Evolutionary conservation across 2,888 invertebrate species (phyloP).

Genomic region (Ennomos erosarius): DNA sequence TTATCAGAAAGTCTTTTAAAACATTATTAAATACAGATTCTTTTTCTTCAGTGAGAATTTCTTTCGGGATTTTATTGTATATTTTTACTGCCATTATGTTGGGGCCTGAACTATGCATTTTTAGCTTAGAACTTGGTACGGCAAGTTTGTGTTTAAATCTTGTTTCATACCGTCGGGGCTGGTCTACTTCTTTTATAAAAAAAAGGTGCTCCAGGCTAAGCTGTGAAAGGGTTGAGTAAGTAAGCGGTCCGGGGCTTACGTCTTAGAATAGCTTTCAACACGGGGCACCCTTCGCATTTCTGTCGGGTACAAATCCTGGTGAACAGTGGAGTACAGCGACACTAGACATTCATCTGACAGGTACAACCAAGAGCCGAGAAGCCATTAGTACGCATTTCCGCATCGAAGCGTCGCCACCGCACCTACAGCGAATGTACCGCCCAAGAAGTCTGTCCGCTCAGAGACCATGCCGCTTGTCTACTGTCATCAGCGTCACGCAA

Average conservation of each 20-base stretch:
- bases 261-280: constrained; percentile 38
- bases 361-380: constrained; percentile 57
- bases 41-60: no score
- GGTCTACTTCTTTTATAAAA: no score
- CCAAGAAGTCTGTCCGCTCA: constrained; percentile 4
- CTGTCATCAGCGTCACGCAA: constrained; percentile 11
- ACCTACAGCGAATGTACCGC: constrained; percentile 1
- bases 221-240: constrained; percentile 21
- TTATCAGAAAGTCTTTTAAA: no score
- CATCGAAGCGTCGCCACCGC: constrained; percentile 7
- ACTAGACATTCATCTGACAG: constrained; percentile 78
- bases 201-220: not conserved
- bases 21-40: no score
- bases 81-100: no score
- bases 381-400: constrained; percentile 70
- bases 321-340: constrained; percentile 54
- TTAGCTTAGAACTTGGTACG: no score
- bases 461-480: not conserved
- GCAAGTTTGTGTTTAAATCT: no score
- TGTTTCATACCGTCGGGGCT: no score
- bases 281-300: constrained; percentile 46
- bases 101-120: no score
- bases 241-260: constrained; percentile 18
- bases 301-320: constrained; percentile 51
- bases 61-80: no score